Percentiles rank a stretch among this genome's conserved stretches.
phyloP scores from a whole-genome alignment of 2,113 vertebrate genomes.

The Dicrurus megarhynchus region DNA sequence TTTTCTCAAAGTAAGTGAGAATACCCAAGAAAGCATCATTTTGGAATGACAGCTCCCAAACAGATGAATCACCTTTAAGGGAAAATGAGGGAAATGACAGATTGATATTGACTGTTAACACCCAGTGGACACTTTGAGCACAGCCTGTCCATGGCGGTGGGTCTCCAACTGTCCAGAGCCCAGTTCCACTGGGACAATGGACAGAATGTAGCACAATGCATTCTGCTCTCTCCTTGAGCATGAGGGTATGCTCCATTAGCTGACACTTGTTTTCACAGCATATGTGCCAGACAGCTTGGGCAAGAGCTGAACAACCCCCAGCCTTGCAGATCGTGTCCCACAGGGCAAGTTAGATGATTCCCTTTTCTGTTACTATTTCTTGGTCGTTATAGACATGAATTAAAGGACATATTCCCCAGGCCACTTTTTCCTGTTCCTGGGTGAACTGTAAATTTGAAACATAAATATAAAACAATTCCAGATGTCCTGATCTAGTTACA shows the following conservation, averaged over 20 bases:
- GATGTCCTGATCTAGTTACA: background rate
- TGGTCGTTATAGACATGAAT: background rate
- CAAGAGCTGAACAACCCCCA: background rate
- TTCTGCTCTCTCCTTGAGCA: background rate
- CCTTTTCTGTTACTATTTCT: background rate
- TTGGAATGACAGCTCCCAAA: background rate
- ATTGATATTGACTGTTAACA: background rate
- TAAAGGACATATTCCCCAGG: background rate
- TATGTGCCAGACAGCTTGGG: background rate
- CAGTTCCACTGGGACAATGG: background rate
- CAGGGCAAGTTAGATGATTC: background rate
- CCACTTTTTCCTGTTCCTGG: background rate
- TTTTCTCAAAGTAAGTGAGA: background rate
- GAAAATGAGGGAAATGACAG: background rate
- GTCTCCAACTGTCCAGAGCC: background rate
- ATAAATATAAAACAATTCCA: background rate
- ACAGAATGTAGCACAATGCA: background rate
- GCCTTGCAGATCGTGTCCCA: background rate
- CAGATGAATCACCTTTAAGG: background rate
- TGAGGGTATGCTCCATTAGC: background rate
- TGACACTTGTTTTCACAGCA: constrained; percentile 11
- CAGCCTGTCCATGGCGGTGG: accelerated
- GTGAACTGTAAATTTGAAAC: background rate
- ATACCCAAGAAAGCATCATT: background rate
- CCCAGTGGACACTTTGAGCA: background rate